phyloP scores from a whole-genome alignment of 2,888 invertebrate genomes.

The Toxonevra muliebris region DNA sequence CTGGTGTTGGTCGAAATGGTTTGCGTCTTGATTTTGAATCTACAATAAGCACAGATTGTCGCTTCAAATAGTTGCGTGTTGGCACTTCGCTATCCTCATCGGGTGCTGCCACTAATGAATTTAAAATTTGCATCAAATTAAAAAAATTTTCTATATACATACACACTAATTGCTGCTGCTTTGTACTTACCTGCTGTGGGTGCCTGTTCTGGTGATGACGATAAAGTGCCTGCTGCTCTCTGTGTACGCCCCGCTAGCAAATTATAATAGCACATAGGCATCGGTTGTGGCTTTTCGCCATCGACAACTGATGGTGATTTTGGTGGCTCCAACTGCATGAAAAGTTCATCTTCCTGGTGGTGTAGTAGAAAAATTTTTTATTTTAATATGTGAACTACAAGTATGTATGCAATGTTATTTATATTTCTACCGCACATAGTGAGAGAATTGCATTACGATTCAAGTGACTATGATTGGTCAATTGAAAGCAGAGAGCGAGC shows the following conservation, averaged over 20 bases:
- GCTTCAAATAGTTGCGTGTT: slow-evolving; percentile 79
- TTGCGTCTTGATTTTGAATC: slow-evolving; percentile 84
- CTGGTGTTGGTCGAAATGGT: slow-evolving; percentile 68
- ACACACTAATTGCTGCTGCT: slow-evolving; percentile 9
- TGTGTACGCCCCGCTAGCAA: slow-evolving; percentile 61
- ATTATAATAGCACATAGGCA: slow-evolving; percentile 64
- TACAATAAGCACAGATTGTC: slow-evolving; percentile 83
- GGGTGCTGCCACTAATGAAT: slow-evolving; percentile 66
- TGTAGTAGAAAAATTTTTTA: neutral
- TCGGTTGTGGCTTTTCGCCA: slow-evolving; percentile 61
- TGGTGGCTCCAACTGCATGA: slow-evolving; percentile 51
- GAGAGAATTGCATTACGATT: neutral
- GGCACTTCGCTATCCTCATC: slow-evolving; percentile 89
- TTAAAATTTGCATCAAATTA: slow-evolving; percentile 5
- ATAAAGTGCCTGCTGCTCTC: slow-evolving; percentile 59
- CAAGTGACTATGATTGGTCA: neutral
- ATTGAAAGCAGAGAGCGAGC: neutral
- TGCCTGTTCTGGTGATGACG: slow-evolving; percentile 63
- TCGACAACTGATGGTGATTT: slow-evolving; percentile 50
- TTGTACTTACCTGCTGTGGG: slow-evolving; percentile 56
- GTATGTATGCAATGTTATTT: too few relatives aligned
- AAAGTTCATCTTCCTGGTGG: slow-evolving; percentile 51
- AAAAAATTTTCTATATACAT: slow-evolving; percentile 4
- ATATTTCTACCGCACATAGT: too few relatives aligned
- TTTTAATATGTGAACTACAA: neutral